These are phyloP conservation scores for Hycleus phaleratus DNA, from an alignment of 1,140 invertebrate genomes.

Conservation along the genomic window DNA sequence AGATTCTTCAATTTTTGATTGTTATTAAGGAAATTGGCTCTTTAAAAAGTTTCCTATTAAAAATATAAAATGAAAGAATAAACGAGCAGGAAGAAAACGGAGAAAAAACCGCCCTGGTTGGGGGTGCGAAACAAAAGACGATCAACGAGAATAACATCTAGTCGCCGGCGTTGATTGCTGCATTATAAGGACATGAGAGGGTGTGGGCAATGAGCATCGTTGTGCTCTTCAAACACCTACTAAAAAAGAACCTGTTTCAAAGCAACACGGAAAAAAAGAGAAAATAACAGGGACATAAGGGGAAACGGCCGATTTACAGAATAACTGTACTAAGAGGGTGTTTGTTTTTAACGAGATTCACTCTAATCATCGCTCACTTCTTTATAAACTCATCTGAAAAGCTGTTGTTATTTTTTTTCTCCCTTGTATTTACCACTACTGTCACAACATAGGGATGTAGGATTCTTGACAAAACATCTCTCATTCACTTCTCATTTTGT, in stretches of 20 bases:
- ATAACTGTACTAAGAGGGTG: constrained; percentile 30
- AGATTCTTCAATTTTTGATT: too few species aligned
- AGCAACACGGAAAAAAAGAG: not conserved
- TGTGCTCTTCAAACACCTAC: constrained; percentile 26
- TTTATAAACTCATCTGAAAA: constrained; percentile 22
- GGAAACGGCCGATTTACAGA: constrained; percentile 27
- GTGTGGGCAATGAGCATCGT: constrained; percentile 21
- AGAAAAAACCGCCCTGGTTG: constrained; percentile 23
- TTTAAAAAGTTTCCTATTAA: too few species aligned
- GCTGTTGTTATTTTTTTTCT: too few species aligned
- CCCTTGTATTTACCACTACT: too few species aligned
- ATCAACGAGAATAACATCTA: constrained; percentile 27
- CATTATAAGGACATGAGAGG: constrained; percentile 23
- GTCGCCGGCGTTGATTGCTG: constrained; percentile 30
- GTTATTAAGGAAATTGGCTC: too few species aligned
- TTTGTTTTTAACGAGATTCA: constrained; percentile 36
- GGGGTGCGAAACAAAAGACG: constrained; percentile 23
- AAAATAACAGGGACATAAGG: constrained; percentile 9
- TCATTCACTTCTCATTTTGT: not conserved
- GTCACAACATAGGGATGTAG: too few species aligned
- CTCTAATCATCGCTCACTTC: constrained; percentile 26
- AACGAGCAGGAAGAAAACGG: constrained; percentile 18
- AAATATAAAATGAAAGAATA: not conserved
- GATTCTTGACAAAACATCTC: too few species aligned
- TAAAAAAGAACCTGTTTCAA: constrained; percentile 27